These are phyloP conservation scores for Zosterops hypoxanthus DNA, from an alignment of 2,113 vertebrate species.

Conservation along the genomic window DNA sequence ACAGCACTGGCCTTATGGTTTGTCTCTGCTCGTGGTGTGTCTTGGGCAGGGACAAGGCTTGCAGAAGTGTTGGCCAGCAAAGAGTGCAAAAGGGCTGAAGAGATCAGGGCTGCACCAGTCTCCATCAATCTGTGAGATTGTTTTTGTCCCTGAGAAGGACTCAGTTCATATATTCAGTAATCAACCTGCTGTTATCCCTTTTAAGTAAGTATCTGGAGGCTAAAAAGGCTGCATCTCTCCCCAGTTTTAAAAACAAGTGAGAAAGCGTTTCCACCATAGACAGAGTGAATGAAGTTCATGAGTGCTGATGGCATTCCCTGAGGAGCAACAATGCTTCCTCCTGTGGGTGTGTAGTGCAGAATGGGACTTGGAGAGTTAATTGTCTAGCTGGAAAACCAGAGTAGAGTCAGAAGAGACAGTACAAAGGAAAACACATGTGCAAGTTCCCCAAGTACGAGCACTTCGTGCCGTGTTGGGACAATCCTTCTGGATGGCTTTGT, in stretches of 20 bases:
- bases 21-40: background rate
- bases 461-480: background rate
- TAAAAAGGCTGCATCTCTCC: background rate
- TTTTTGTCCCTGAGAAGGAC: background rate
- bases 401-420: background rate
- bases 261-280: background rate
- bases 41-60: background rate
- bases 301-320: background rate
- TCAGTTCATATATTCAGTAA: background rate
- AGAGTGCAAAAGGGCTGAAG: background rate
- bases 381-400: background rate
- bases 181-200: background rate
- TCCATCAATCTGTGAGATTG: background rate
- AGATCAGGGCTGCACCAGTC: background rate
- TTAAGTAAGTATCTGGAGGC: background rate
- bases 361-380: background rate
- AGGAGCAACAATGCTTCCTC: background rate
- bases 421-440: background rate
- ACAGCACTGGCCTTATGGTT: background rate
- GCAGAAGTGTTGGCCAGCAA: background rate
- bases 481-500: background rate
- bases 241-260: background rate
- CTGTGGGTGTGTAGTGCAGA: background rate
- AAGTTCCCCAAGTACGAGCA: background rate
- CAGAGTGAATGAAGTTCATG: background rate